phyloP scores from a whole-genome alignment of 2,888 invertebrate species.

The Idaea straminata region DNA sequence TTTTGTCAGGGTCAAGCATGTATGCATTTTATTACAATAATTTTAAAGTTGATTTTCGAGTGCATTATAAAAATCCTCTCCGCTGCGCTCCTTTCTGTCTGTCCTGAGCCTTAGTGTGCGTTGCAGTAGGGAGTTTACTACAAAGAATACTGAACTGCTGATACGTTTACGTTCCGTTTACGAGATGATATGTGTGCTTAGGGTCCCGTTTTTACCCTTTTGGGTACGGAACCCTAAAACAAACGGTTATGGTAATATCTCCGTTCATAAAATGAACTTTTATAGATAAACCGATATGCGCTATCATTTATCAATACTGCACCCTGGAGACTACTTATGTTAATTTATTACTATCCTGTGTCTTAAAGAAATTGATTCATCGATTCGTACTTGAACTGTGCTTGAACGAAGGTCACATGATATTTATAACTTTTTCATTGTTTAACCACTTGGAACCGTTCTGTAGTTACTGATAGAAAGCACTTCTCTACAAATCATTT shows the following conservation, averaged over 20 bases:
- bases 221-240: constrained; percentile 4
- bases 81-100: too few relatives aligned
- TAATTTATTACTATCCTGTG: constrained; percentile 24
- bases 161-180: too few relatives aligned
- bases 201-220: not conserved
- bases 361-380: constrained; percentile 28
- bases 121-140: too few relatives aligned
- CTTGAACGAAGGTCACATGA: not conserved
- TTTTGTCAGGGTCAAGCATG: too few relatives aligned
- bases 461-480: too few relatives aligned
- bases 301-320: constrained; percentile 22
- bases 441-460: not conserved
- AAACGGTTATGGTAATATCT: not conserved
- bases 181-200: too few relatives aligned
- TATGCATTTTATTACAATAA: too few relatives aligned
- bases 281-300: not conserved
- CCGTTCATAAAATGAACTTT: not conserved
- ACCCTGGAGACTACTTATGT: constrained; percentile 22
- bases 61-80: too few relatives aligned
- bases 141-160: too few relatives aligned
- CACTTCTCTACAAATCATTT: too few relatives aligned
- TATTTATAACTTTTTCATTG: not conserved
- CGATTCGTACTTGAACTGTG: not conserved
- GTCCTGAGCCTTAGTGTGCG: too few relatives aligned
- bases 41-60: too few relatives aligned